A percentile compares a stretch with the other conserved stretches of the same genome.
phyloP scores from a whole-genome alignment of 2,888 invertebrate species.

The Cantharis lateralis region DNA sequence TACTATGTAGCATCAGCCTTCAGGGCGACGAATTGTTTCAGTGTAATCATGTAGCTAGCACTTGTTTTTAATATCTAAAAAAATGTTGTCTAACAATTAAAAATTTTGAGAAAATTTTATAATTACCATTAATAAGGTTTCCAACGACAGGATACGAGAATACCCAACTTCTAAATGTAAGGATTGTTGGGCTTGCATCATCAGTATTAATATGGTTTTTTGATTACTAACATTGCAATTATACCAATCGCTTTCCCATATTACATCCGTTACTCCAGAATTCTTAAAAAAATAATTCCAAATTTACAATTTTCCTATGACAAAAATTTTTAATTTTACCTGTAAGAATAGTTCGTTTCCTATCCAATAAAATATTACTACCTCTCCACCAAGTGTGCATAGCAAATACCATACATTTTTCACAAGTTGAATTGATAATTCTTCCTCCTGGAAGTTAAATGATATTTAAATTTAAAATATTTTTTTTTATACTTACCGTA shows the following conservation, averaged over 20 bases:
- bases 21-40: neutral
- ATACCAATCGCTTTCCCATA: neutral
- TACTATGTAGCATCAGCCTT: no score
- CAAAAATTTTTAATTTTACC: neutral
- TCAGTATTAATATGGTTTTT: neutral
- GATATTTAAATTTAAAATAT: no score
- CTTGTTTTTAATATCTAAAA: neutral
- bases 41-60: neutral
- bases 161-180: neutral
- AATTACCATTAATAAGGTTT: neutral
- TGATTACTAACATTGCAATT: neutral
- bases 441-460: neutral
- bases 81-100: neutral
- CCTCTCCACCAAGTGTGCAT: neutral
- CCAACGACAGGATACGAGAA: neutral
- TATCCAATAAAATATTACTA: neutral
- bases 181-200: neutral
- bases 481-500: neutral
- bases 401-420: neutral
- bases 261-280: neutral
- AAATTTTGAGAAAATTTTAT: neutral
- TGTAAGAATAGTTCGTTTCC: neutral
- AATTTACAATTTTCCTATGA: no score
- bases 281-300: no score
- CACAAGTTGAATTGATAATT: neutral